Conservation (phyloP, 2,888 invertebrate species). For the Drosophila maculinotata region DNA sequence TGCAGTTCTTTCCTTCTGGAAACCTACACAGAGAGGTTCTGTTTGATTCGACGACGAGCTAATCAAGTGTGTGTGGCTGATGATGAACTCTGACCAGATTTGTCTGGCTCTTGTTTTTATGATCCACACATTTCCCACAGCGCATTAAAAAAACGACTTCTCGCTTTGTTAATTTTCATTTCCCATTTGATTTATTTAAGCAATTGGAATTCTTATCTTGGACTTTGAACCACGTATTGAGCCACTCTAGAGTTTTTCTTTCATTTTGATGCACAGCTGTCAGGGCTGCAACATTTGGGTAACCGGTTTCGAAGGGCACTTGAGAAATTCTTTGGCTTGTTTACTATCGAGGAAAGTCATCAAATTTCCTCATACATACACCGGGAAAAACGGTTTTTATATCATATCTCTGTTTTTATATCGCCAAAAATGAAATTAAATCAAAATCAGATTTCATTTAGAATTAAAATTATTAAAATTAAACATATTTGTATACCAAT, state of each 20-base stretch:
- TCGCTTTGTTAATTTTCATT: conserved; percentile 20
- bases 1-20: neutral
- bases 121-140: conserved; percentile 36
- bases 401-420: too few relatives aligned
- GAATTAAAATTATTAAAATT: too few relatives aligned
- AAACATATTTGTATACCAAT: too few relatives aligned
- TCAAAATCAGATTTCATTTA: too few relatives aligned
- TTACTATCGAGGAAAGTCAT: conserved; percentile 21
- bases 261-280: conserved; percentile 56
- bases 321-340: conserved; percentile 26
- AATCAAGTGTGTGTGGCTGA: conserved; percentile 48
- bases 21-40: conserved; percentile 4
- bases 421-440: too few relatives aligned
- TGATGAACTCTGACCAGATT: conserved; percentile 26
- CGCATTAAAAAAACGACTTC: conserved; percentile 12
- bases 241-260: conserved; percentile 6
- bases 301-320: conserved; percentile 60
- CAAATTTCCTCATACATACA: conserved; percentile 13
- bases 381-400: too few relatives aligned
- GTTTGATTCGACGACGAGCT: conserved; percentile 14
- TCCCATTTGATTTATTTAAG: conserved; percentile 62
- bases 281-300: conserved; percentile 24
- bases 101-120: neutral
- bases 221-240: conserved; percentile 47
- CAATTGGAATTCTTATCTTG: conserved; percentile 43